Base-by-base conservation (phyloP, 2,113 vertebrate genomes). In the Sula dactylatra region DNA sequence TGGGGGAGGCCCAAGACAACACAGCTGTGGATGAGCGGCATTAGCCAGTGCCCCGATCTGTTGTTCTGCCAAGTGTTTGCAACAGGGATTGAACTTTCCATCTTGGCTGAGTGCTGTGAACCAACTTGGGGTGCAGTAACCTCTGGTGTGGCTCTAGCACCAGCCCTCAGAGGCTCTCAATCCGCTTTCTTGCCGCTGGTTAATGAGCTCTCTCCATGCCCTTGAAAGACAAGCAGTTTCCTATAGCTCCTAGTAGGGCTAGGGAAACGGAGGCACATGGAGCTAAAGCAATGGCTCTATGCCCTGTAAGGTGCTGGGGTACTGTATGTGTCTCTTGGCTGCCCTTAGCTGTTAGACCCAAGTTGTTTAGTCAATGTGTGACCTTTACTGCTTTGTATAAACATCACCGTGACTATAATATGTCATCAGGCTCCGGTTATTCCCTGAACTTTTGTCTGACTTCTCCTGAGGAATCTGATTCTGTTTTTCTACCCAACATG, bases 361-460 rank as follows among this genome's bases (percentile, higher is more conserved):
- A 85, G 81, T 40, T 85, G 52, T 65, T 92, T 52, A 79, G 72
- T 54, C 77, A 85, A 45, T 19, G 32, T 56, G 49, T 73, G 84
- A 90, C 71, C 82, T 70, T 79, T n/a, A 42, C 70, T 92, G 58
- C 70, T 97, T 77, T 59, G 32, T 87, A 19, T 77, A 89, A 96
- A 80, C 77, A 91, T 72, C 81, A n/a, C 64, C 2, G 2, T 92
- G 72, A 42, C 66, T 74, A 8, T 49, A 58, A 42, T 27, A 32
- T 70, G 67, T 85, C 87, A 79, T 56, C 66, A 85, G 69, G 45
- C 80, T 76, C 52, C 1, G 3, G 56, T 87, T 94, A 73, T 70
- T 95, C 78, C 69, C 81, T 82, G 71, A 92, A 32, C 66, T 81
- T 52, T 54, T 69, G 64, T 70, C 62, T 79, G 50, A 58, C 36